A percentile compares a stretch with the other conserved stretches of the same genome.
Conservation (phyloP, 2,113 vertebrate genomes). For the Catharus bicknelli region DNA sequence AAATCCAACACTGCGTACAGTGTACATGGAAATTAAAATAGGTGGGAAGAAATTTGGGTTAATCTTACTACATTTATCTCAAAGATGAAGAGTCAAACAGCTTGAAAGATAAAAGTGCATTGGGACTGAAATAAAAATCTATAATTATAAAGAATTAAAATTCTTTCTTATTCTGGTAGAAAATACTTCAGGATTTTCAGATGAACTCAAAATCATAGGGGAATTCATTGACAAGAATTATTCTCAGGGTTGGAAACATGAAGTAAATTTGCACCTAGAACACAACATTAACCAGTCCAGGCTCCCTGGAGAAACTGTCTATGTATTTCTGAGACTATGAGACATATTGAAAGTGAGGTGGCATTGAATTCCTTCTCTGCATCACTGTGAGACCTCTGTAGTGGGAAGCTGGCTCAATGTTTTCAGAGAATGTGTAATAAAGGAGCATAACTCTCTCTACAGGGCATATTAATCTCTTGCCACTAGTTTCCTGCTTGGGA, state of each 20-base stretch:
- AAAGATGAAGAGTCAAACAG: neutral
- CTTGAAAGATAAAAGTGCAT: neutral
- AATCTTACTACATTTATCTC: neutral
- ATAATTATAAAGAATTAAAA: neutral
- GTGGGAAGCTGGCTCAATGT: neutral
- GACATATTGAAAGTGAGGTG: neutral
- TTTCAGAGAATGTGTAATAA: neutral
- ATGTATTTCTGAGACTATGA: neutral
- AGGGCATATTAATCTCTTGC: neutral
- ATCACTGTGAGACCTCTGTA: neutral
- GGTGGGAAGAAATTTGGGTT: neutral
- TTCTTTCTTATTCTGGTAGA: neutral
- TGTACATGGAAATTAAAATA: neutral
- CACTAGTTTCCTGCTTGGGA: neutral
- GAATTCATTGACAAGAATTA: neutral
- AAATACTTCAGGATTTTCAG: neutral
- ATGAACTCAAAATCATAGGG: neutral
- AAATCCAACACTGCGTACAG: neutral
- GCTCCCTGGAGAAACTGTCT: neutral
- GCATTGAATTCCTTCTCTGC: neutral
- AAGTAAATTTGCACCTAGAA: neutral
- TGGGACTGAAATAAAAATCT: neutral
- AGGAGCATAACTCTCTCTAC: neutral
- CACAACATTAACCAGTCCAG: neutral
- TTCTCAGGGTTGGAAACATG: neutral